phyloP scores from a whole-genome alignment of 2,888 invertebrate species.

The Parascotia fuliginaria region DNA sequence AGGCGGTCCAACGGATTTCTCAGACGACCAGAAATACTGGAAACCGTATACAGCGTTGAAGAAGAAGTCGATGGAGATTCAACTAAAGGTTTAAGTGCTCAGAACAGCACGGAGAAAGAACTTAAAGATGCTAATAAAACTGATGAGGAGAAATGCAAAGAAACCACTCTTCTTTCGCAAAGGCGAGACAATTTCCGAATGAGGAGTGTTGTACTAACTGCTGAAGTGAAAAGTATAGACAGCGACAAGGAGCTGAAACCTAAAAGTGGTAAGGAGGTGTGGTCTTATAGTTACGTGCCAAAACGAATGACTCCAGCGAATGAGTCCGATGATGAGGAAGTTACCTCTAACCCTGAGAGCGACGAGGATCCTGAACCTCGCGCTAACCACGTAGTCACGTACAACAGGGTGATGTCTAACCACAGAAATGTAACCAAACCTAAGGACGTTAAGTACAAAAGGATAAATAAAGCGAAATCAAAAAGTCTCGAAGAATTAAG shows the following conservation, averaged over 20 bases:
- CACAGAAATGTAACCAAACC: slow-evolving; percentile 96
- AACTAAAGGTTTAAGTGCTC: slow-evolving; percentile 78
- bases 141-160: slow-evolving; percentile 80
- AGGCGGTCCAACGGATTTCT: slow-evolving; percentile 91
- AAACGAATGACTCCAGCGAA: slow-evolving; percentile 77
- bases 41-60: slow-evolving; percentile 94
- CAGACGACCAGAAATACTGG: slow-evolving; percentile 92
- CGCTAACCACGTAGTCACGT: slow-evolving; percentile 88
- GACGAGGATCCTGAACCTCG: slow-evolving; percentile 73
- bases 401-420: slow-evolving; percentile 95
- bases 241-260: slow-evolving; percentile 71
- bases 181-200: slow-evolving; percentile 80
- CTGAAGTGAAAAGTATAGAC: slow-evolving; percentile 78
- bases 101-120: slow-evolving; percentile 82
- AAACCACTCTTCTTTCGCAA: slow-evolving; percentile 77
- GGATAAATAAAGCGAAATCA: slow-evolving; percentile 96
- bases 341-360: slow-evolving; percentile 73
- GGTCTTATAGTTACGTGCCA: slow-evolving; percentile 84
- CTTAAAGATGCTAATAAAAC: slow-evolving; percentile 77
- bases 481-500: slow-evolving; percentile 94
- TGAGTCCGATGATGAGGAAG: slow-evolving; percentile 77
- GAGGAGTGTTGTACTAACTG: slow-evolving; percentile 77
- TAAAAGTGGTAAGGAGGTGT: slow-evolving; percentile 64
- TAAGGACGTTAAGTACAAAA: slow-evolving; percentile 95
- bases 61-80: slow-evolving; percentile 91